Percentiles rank a stretch among this genome's conserved stretches.
phyloP scores from a whole-genome alignment of 2,797 vertebrate genomes.

The Dryobates pubescens region DNA sequence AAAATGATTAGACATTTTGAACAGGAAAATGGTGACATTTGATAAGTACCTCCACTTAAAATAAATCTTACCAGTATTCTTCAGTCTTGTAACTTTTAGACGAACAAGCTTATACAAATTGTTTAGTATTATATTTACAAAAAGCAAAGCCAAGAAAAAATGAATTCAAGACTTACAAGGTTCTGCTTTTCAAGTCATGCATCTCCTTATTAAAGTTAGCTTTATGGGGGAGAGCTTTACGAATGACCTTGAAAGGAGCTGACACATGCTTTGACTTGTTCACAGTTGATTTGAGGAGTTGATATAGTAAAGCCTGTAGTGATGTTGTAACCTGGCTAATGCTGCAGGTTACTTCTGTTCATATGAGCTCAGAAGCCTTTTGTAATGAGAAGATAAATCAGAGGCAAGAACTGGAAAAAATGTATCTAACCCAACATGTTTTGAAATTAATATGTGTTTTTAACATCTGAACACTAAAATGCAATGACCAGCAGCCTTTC shows the following conservation, averaged over 20 bases:
- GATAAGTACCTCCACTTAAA: slow-evolving; percentile 49
- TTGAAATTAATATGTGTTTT: not conserved
- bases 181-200: slow-evolving; percentile 18
- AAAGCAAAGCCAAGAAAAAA: slow-evolving; percentile 34
- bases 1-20: slow-evolving; percentile 62
- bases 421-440: not conserved
- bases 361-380: slow-evolving; percentile 10
- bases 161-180: not conserved
- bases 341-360: slow-evolving; percentile 30
- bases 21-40: slow-evolving; percentile 59
- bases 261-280: slow-evolving; percentile 23
- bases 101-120: slow-evolving; percentile 12
- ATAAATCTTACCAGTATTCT: slow-evolving; percentile 53
- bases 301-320: slow-evolving; percentile 30
- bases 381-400: slow-evolving; percentile 2
- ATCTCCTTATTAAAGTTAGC: slow-evolving; percentile 25
- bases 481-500: not conserved
- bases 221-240: not conserved
- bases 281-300: slow-evolving; percentile 52
- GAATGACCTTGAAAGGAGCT: slow-evolving; percentile 45
- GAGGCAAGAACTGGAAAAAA: not conserved
- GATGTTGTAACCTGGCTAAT: slow-evolving; percentile 25
- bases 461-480: not conserved
- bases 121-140: slow-evolving; percentile 44
- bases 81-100: slow-evolving; percentile 27